Base-by-base conservation (phyloP, 1,140 invertebrate species). In the Leptoteleia sp. region DNA sequence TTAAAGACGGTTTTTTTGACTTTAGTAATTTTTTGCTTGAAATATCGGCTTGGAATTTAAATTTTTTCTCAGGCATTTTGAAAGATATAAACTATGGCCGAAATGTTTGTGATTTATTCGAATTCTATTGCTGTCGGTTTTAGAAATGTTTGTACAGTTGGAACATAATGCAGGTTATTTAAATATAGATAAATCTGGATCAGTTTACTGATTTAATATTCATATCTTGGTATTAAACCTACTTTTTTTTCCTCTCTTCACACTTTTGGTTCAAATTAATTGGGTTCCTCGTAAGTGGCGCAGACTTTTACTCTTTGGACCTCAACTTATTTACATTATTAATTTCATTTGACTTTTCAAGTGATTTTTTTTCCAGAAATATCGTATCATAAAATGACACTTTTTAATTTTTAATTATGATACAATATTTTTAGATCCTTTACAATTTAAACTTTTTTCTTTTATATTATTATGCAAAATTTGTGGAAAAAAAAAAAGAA, bases 1-100 rank as follows among this genome's bases (percentile, higher is more conserved):
- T 43, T n/a, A n/a, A 43, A 22, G 22, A 22, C 19, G 12, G 19
- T 43, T 11, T 11, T 25, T 12, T 43, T 22, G 4, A 43, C 11
- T 43, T 43, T 43, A 43, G 19, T 25, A 22, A 43, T 22, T 11
- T 43, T 43, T 43, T 38, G 5, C 8, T 1, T 16, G 37, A 38
- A 16, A 17, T 9, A 31, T 9, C 1, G 8, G 3, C 29, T 1
- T 3, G 8, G 29, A 8, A n/a, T 31, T 31, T 1, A n/a, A n/a
- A n/a, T n/a, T n/a, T n/a, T n/a, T n/a, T n/a, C n/a, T n/a, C n/a
- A n/a, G n/a, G n/a, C n/a, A n/a, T n/a, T n/a, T n/a, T n/a, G n/a
- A n/a, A n/a, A n/a, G n/a, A n/a, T n/a, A n/a, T n/a, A n/a, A n/a
- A n/a, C n/a, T n/a, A n/a, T n/a, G n/a, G n/a, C n/a, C n/a, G n/a